A percentile compares a stretch with the other conserved stretches of the same genome.
Evolutionary conservation across 37 sponge, comb jelly and placozoan genomes (phyloP).

Genomic region (Ephydatia muelleri): DNA sequence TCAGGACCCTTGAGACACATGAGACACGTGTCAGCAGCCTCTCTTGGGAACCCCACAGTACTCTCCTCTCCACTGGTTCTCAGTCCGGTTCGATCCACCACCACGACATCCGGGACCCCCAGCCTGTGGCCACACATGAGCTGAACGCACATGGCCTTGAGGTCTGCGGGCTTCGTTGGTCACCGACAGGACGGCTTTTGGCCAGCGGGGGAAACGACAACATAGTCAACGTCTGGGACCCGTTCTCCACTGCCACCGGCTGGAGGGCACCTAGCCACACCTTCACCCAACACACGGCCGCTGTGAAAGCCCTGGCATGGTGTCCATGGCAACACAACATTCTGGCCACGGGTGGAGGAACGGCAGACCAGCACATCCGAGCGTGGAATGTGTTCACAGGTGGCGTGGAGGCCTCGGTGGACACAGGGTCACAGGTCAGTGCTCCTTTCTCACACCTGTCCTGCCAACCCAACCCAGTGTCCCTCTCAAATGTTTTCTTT

Average conservation of each 20-base stretch:
- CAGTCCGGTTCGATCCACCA: slow-evolving; percentile 76
- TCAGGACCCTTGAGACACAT: slow-evolving; percentile 72
- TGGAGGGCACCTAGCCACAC: slow-evolving; percentile 60
- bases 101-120: slow-evolving; percentile 74
- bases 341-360: slow-evolving; percentile 91
- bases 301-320: slow-evolving; percentile 93
- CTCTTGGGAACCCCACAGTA: slow-evolving; percentile 72
- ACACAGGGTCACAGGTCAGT: slow-evolving; percentile 83
- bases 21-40: slow-evolving; percentile 61
- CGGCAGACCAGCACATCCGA: slow-evolving; percentile 74
- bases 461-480: neutral
- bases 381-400: slow-evolving; percentile 87
- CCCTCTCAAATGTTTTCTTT: no score
- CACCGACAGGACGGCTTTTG: slow-evolving; percentile 70
- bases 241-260: slow-evolving; percentile 19
- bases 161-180: slow-evolving; percentile 94
- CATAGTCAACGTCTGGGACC: slow-evolving; percentile 83
- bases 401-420: slow-evolving; percentile 12
- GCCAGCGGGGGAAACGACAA: slow-evolving; percentile 95
- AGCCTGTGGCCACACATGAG: slow-evolving; percentile 20
- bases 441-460: no score
- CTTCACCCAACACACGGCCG: slow-evolving; percentile 79
- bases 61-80: slow-evolving; percentile 74
- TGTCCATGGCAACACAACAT: slow-evolving; percentile 85
- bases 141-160: slow-evolving; percentile 72